Conservation (phyloP, 1,140 invertebrate genomes). For the Drosophila rhopaloa region DNA sequence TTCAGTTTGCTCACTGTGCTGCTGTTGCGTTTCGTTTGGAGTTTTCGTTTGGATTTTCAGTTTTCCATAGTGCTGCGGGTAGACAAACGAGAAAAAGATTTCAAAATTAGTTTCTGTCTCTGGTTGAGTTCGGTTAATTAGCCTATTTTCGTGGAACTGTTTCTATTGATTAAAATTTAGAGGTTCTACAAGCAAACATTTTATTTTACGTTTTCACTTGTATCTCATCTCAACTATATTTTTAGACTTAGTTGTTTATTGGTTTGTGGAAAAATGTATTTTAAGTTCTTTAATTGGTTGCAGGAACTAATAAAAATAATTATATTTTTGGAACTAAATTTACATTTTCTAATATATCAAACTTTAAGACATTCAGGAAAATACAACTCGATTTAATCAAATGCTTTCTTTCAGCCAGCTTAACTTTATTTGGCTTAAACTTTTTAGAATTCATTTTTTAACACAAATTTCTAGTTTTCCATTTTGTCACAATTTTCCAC, state of each 20-base stretch:
- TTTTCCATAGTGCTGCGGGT: conserved; percentile 70
- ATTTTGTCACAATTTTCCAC: background rate
- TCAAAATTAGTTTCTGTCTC: conserved; percentile 29
- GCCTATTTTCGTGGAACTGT: conserved; percentile 42
- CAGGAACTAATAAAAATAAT: background rate
- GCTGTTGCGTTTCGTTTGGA: conserved; percentile 17
- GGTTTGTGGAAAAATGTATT: conserved; percentile 21
- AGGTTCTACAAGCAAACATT: conserved; percentile 1
- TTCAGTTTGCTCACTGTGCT: conserved; percentile 33
- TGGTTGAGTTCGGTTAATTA: conserved; percentile 37
- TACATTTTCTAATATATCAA: background rate
- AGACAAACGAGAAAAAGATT: conserved; percentile 40
- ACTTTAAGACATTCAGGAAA: no score
- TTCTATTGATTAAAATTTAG: conserved; percentile 41
- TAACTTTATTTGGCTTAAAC: no score
- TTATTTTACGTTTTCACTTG: conserved; percentile 3
- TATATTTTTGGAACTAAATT: background rate
- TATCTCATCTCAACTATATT: conserved; percentile 8
- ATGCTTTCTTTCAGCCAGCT: no score
- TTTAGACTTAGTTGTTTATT: conserved; percentile 13
- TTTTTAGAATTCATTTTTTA: background rate
- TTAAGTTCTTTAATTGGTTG: conserved; percentile 9
- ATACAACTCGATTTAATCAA: no score
- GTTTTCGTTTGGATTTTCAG: conserved; percentile 37
- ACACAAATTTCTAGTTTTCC: background rate